A percentile compares a stretch with the other conserved stretches of the same genome.
Conservation (phyloP, 2,888 invertebrate genomes). For the Hemithea aestivaria region DNA sequence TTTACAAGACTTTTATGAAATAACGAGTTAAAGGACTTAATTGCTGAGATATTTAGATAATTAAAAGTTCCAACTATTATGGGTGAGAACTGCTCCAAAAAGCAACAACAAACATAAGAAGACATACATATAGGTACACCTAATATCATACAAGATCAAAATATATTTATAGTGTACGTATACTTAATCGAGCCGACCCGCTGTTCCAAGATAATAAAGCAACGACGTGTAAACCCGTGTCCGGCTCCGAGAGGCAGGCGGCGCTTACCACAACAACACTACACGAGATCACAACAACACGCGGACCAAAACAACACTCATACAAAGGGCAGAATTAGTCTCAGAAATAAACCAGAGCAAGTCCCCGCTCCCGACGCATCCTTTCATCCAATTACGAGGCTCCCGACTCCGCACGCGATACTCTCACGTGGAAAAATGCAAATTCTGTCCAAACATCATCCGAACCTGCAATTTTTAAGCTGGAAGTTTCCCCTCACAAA, state of each 20-base stretch:
- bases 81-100: no score
- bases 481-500: constrained; percentile 19
- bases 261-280: constrained; percentile 1
- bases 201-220: constrained; percentile 11
- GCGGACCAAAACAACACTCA: constrained; percentile 9
- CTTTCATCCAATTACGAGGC: constrained; percentile 24
- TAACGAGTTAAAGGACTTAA: not conserved
- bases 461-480: constrained; percentile 27
- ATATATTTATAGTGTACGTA: no score
- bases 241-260: constrained; percentile 12
- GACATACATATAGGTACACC: no score
- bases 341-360: constrained; percentile 8
- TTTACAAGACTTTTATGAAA: not conserved
- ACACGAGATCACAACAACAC: not conserved
- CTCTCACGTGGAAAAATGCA: constrained; percentile 32
- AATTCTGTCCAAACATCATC: constrained; percentile 31
- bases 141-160: no score
- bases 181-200: constrained; percentile 3
- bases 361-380: constrained; percentile 16
- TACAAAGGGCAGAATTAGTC: constrained; percentile 5
- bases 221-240: constrained; percentile 18
- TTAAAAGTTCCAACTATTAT: no score
- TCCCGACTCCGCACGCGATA: constrained; percentile 12
- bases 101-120: no score
- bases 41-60: not conserved